A percentile compares a stretch with the other conserved stretches of the same genome.
These are phyloP conservation scores for Hydra vulgaris DNA, from an alignment of 30 jellyfish, hydroid and myxozoan genomes.

Conservation along the genomic window DNA sequence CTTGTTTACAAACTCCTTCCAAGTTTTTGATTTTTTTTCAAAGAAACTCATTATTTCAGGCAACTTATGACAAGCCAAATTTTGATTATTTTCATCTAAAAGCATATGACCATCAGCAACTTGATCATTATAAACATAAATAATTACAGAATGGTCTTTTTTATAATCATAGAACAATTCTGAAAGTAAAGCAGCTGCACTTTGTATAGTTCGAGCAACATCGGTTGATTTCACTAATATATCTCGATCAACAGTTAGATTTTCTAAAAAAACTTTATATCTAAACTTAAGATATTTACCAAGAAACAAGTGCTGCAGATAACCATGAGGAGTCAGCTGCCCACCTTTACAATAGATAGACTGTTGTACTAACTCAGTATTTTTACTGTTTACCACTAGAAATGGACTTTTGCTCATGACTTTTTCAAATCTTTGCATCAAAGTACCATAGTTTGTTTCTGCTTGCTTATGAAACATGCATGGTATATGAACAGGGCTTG, in stretches of 20 bases:
- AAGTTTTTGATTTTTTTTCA: slow-evolving; percentile 2
- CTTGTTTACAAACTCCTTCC: slow-evolving; percentile 3
- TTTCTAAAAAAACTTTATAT: slow-evolving; percentile 28
- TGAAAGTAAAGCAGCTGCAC: slow-evolving; percentile 77
- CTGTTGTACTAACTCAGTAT: slow-evolving; percentile 35
- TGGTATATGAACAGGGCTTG: slow-evolving; percentile 63
- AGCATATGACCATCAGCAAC: slow-evolving; percentile 58
- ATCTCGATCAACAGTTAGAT: slow-evolving; percentile 6
- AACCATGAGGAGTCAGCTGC: slow-evolving; percentile 87
- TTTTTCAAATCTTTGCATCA: background rate
- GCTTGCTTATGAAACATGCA: slow-evolving; percentile 36
- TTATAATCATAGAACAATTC: slow-evolving; percentile 49
- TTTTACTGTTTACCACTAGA: slow-evolving; percentile 27
- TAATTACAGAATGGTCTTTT: background rate
- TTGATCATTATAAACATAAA: slow-evolving; percentile 30
- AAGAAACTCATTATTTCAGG: slow-evolving; percentile 2
- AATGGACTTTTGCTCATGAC: slow-evolving; percentile 13
- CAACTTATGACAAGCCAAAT: slow-evolving; percentile 40
- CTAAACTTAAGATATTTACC: slow-evolving; percentile 47
- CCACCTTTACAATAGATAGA: slow-evolving; percentile 58
- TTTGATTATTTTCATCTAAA: slow-evolving; percentile 24
- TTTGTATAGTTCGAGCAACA: slow-evolving; percentile 82
- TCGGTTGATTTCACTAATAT: slow-evolving; percentile 56
- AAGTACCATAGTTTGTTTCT: background rate
- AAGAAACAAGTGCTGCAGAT: slow-evolving; percentile 55